phyloP scores from a whole-genome alignment of 2,113 vertebrate genomes.

The Entelurus aequoreus region DNA sequence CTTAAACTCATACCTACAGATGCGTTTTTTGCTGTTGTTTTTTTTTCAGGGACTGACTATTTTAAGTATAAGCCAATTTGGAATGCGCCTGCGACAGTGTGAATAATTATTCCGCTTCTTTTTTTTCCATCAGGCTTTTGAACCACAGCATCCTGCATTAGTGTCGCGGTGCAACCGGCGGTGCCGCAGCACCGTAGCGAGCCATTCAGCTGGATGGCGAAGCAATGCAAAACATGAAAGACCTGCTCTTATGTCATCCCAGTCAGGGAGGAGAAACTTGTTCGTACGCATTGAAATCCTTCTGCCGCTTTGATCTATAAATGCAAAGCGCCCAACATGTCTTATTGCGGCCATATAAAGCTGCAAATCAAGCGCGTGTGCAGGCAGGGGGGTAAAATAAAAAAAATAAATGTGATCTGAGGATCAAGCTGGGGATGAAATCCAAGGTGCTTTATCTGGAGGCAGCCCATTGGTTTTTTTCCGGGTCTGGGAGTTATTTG shows the following conservation, averaged over 20 bases:
- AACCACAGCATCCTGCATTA: conserved; percentile 4
- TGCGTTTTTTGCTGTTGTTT: neutral
- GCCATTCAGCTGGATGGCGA: neutral
- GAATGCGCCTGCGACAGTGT: neutral
- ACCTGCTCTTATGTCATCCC: conserved; percentile 53
- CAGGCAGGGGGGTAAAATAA: conserved; percentile 18
- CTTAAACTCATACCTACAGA: neutral
- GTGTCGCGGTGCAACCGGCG: conserved; percentile 7
- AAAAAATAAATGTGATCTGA: conserved; percentile 20
- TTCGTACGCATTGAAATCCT: conserved; percentile 53
- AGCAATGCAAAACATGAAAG: conserved; percentile 54
- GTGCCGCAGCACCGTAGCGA: conserved; percentile 2
- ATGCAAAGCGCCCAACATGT: conserved; percentile 48
- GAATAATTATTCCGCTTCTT: conserved; percentile 6
- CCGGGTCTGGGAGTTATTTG: conserved; percentile 33
- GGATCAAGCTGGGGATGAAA: conserved; percentile 42
- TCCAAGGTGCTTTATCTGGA: conserved; percentile 30
- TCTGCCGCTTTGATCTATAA: conserved; percentile 57
- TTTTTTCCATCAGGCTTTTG: conserved; percentile 7
- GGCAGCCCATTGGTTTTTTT: conserved; percentile 23
- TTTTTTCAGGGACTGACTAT: neutral
- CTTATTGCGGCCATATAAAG: conserved; percentile 52
- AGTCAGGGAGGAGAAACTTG: conserved; percentile 50
- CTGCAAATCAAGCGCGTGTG: conserved; percentile 6
- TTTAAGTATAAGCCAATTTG: conserved; percentile 2